A percentile compares a stretch with the other conserved stretches of the same genome.
Conservation (phyloP, 64 coral and sea anemone genomes). For the Actinia equina region DNA sequence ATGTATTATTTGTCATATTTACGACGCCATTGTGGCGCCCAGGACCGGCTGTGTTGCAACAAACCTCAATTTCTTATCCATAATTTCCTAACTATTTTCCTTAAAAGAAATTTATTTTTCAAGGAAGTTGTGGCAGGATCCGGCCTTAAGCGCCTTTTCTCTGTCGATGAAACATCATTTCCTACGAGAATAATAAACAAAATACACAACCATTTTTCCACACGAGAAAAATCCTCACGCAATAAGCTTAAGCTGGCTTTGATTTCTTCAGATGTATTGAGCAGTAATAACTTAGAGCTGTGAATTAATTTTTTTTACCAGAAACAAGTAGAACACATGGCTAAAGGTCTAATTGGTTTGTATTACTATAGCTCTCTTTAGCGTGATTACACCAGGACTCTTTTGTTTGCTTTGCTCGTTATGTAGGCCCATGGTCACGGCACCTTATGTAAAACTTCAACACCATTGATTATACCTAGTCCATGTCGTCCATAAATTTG, state of each 20-base stretch:
- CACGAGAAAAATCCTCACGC: neutral
- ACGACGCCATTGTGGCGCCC: neutral
- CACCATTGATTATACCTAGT: neutral
- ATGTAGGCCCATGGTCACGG: neutral
- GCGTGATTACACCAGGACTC: neutral
- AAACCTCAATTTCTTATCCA: neutral
- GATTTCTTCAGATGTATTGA: neutral
- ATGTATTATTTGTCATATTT: neutral
- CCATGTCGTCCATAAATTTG: neutral
- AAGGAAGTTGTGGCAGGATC: neutral
- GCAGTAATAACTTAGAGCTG: neutral
- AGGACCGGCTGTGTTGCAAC: neutral
- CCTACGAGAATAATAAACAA: neutral
- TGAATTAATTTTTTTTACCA: neutral
- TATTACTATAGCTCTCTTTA: neutral
- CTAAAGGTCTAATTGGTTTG: conserved; percentile 9
- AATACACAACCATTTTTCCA: neutral
- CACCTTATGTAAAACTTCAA: neutral
- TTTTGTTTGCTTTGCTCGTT: neutral
- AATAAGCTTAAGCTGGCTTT: neutral
- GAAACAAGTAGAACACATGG: neutral
- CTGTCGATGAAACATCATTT: neutral
- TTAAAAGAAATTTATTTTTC: neutral
- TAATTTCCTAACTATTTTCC: neutral
- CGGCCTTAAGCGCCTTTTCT: neutral